A percentile compares a stretch with the other conserved stretches of the same genome.
These are phyloP conservation scores for Phymatocera aterrima DNA, from an alignment of 2,888 invertebrate genomes.

Conservation along the genomic window DNA sequence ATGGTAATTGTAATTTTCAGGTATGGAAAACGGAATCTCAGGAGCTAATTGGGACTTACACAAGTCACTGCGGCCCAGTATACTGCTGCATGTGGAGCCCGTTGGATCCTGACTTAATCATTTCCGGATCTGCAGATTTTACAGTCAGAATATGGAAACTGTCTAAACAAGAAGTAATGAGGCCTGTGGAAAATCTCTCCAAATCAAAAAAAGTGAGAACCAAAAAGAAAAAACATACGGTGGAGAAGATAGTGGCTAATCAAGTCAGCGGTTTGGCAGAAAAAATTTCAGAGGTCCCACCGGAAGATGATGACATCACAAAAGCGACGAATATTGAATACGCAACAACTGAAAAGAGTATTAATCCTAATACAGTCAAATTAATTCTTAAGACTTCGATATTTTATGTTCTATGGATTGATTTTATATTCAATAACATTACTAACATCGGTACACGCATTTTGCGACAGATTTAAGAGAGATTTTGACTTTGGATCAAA, in stretches of 20 bases:
- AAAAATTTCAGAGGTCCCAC: neutral
- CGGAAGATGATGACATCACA: slow-evolving; percentile 11
- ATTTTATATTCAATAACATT: neutral
- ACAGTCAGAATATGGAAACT: slow-evolving; percentile 81
- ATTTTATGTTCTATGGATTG: neutral
- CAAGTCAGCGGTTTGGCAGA: slow-evolving; percentile 2
- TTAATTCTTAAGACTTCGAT: neutral
- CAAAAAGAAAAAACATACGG: slow-evolving; percentile 55
- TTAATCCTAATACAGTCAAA: neutral
- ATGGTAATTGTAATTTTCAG: no score
- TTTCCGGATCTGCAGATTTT: slow-evolving; percentile 83
- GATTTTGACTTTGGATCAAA: slow-evolving; percentile 43
- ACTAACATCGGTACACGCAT: neutral
- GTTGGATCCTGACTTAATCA: slow-evolving; percentile 78
- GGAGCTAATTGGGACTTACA: slow-evolving; percentile 78
- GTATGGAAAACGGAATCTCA: slow-evolving; percentile 80
- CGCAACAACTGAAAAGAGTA: slow-evolving; percentile 23
- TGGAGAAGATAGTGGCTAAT: neutral
- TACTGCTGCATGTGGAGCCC: slow-evolving; percentile 83
- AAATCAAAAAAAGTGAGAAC: slow-evolving; percentile 67
- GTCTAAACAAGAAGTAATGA: slow-evolving; percentile 66
- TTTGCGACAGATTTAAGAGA: slow-evolving; percentile 21
- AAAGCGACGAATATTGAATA: slow-evolving; percentile 31
- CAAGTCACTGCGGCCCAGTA: slow-evolving; percentile 77
- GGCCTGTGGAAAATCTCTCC: slow-evolving; percentile 65